Evolutionary conservation across 2,113 vertebrate species (phyloP), one percentile per base, ranked within the genome.

Genomic region (Scatophagus argus): DNA sequence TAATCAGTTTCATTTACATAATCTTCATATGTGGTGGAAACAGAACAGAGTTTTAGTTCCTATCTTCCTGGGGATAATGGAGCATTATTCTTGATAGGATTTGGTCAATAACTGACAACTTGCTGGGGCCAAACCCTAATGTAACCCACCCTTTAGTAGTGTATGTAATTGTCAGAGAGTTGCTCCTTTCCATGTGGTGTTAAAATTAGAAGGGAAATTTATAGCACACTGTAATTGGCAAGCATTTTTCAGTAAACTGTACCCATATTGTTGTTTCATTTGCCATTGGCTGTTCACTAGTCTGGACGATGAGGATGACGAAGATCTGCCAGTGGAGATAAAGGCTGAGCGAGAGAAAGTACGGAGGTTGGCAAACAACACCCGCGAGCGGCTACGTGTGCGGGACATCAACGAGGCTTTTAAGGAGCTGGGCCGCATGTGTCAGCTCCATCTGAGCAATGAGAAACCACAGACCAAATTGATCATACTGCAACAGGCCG

Each of bases 391-490:
- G 62, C 96, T 99, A 85, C 96, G 98, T 38, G 98, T 99, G 84
- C 96, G 97, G 56, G 98, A 99, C 96, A 99, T 99, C 97, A 99
- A 99, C 94, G 97, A 97, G 96, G 98, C 97, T 90, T 99, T 99
- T 96, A 99, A 99, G 90, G 98, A 99, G 95, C 96, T 99, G 92
- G 98, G 98, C 88, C 96, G 95, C 93, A 99, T 99, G 98, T 98
- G 97, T 94, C 97, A 99, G 93, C 96, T 99, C 81, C 98, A 99
- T 94, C 93, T 99, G 91, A 97, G 95, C 97, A 95, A 96, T 93
- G 97, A 99, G 95, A 99, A 99, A 96, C 97, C 96, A n/a, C 98
- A 99, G 97, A 99, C 98, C 96, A 99, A 99, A 96, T 96, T 99
- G 92, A 96, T 96, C 93, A 95, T 99, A 91, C 97, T 99, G 92